Base-by-base conservation (phyloP, 64 coral and sea anemone genomes). In the Dendrophyllia cribrosa region DNA sequence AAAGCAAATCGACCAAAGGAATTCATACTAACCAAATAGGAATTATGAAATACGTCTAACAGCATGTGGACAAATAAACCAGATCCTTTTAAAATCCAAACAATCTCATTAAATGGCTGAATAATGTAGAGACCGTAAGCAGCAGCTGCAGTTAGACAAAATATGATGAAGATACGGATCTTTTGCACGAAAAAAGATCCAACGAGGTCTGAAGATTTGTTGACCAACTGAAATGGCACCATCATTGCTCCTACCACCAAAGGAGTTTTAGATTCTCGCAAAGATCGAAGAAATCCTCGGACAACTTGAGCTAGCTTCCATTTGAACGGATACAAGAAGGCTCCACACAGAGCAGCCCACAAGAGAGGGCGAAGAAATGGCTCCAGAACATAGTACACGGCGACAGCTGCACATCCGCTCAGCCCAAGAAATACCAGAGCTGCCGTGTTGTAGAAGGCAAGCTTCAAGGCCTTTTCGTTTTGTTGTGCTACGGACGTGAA, bases 331-430 rank as follows among this genome's bases (percentile, higher is more conserved):
- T 94, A 92, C 23, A 99, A 59, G 75, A 99, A 99, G 11, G 97
- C 97, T 49, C 97, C 97, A 86, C 97, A 99, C 49, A 99, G 85
- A 45, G 76, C 84, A 78, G 97, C 97, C 97, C 97, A 99, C 67
- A 99, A 87, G n/a, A 99, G 89, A 61, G 97, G 97, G 59, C 90
- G 95, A 7, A 99, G 77, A 48, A 99, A 99, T 8, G 91, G 92
- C 21, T 92, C 97, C 61, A 99, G 45, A 1, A 99, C 97, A 83
- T 94, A 99, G 55, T 99, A 99, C 24, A 95, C 97, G 4, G 94
- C 97, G 16, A 99, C 97, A 56, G 94, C 97, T 12, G 97, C 91
- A 55, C 86, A 89, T 51, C 70, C 94, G 48, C 94, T 93, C 9
- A 95, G 50, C 34, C 82, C 51, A 1, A 99, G 91, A 45, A 99